Base-by-base conservation (phyloP, 2,113 vertebrate species). In the Montifringilla adamsi region DNA sequence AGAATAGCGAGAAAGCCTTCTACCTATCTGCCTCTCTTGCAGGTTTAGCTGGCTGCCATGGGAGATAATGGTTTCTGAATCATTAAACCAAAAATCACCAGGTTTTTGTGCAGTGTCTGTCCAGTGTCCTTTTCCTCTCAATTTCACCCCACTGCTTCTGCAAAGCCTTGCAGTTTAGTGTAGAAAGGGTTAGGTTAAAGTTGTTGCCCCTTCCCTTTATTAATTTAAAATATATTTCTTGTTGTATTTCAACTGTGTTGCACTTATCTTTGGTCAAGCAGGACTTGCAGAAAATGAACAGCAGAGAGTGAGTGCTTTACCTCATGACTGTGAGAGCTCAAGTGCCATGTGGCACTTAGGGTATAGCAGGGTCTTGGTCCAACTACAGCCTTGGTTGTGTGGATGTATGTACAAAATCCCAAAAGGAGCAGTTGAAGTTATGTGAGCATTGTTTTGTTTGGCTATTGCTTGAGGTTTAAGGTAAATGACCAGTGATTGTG, bases 391-490 rank as follows among this genome's bases (percentile, higher is more conserved):
- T 75, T 70, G 55, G 30, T 33, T 4, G 1, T 33, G 14, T 39
- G 33, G 14, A 27, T 28, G 2, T 7, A 22, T 0, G 0, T 30
- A 20, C 2, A 39, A 39, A 83, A 41, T 15, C 21, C 75, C 37
- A 9, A 75, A 88, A 89, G 31, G 6, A 56, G 18, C 28, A 58
- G 24, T 9, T n/a, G 30, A 28, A 68, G 59, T 49, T 55, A 8
- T 55, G 18, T 5, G 15, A 30, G 13, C 13, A 27, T 52, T 46
- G 43, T 14, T 81, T 46, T 59, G 0, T 63, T 78, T 58, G 44
- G 22, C 24, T 76, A 0, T 39, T 52, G 9, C 16, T 59, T 64
- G 27, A 88, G 41, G 19, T 68, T 85, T 72, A 64, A 67, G 53
- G 58, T 73, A 47, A 69, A 76, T n/a, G 8, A 69, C 7, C 37